Conservation (phyloP, 2,888 invertebrate species). For the Drosophila mayaguana region DNA sequence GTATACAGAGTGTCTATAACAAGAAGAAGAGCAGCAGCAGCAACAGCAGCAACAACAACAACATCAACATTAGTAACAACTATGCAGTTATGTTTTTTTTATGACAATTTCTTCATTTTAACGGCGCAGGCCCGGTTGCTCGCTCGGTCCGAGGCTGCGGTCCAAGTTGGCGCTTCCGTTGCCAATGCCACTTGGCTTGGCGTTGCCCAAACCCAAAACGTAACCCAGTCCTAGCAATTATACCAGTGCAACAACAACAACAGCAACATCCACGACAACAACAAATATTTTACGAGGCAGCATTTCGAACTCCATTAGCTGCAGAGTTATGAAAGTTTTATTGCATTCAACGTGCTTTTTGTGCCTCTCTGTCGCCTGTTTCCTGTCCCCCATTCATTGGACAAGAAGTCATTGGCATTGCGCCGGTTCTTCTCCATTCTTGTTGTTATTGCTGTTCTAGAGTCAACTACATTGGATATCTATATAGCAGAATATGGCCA, state of each 20-base stretch:
- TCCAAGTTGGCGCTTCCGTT: slow-evolving; percentile 78
- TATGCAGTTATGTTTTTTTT: slow-evolving; percentile 60
- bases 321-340: slow-evolving; percentile 79
- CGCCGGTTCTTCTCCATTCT: slow-evolving; percentile 20
- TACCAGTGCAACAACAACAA: slow-evolving; percentile 44
- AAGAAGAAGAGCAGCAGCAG: background rate
- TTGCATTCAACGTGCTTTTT: slow-evolving; percentile 70
- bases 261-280: slow-evolving; percentile 30
- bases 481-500: slow-evolving; percentile 41
- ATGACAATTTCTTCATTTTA: slow-evolving; percentile 78
- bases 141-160: slow-evolving; percentile 25
- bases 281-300: slow-evolving; percentile 76
- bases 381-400: slow-evolving; percentile 18
- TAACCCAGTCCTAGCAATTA: slow-evolving; percentile 70
- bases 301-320: slow-evolving; percentile 79
- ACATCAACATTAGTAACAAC: slow-evolving; percentile 17
- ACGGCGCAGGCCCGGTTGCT: slow-evolving; percentile 39
- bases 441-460: slow-evolving; percentile 30
- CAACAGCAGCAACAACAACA: slow-evolving; percentile 10
- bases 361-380: slow-evolving; percentile 37
- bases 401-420: slow-evolving; percentile 73
- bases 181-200: slow-evolving; percentile 39
- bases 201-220: slow-evolving; percentile 41
- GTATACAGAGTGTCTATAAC: slow-evolving; percentile 27
- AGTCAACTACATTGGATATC: slow-evolving; percentile 49